Base-by-base conservation (phyloP, 2,113 vertebrate species). In the Siniperca knerii region DNA sequence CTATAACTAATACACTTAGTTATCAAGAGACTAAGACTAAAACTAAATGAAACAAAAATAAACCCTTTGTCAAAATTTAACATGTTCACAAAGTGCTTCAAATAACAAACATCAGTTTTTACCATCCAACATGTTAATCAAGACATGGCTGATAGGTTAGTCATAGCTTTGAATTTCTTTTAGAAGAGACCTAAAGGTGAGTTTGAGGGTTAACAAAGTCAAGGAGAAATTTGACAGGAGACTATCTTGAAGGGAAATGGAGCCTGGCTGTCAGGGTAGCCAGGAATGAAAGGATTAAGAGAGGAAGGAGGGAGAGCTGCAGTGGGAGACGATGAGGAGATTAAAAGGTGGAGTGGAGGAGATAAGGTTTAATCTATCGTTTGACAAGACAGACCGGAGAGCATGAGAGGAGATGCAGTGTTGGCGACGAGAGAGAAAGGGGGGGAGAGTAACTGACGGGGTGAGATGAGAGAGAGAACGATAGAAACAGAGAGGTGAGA, bases 291-390 rank as follows among this genome's bases (percentile, higher is more conserved):
- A 58, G 42, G 48, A 75, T 77, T 54, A 67, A 25, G 8, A 60
- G 44, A 79, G 76, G 42, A 57, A 68, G 64, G 50, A 62, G 20
- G 29, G 74, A 65, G 73, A 77, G 35, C 75, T 44, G 35, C 50
- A 20, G 75, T 0, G 57, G 50, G 67, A 52, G 16, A 64, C 2
- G 44, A 44, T 42, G 78, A 64, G 58, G 29, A 62, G 77, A 79
- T 71, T 71, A 70, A 25, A 55, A 61, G 13, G 13, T 40, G 68
- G 62, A 65, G 75, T 18, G 69, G 33, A 73, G 69, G 60, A 66
- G 79, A 66, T 55, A 50, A 81, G 21, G 70, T 81, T 35, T 74
- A 81, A 66, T 74, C 79, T 74, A 66, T 20, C 25, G 20, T 58
- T 66, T 74, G 61, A 74, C 79, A 74, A 10, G 69, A 71, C 33